These are phyloP conservation scores for Chondrosia reniformis DNA, from an alignment of 37 sponge, comb jelly and placozoan species.

Conservation along the genomic window DNA sequence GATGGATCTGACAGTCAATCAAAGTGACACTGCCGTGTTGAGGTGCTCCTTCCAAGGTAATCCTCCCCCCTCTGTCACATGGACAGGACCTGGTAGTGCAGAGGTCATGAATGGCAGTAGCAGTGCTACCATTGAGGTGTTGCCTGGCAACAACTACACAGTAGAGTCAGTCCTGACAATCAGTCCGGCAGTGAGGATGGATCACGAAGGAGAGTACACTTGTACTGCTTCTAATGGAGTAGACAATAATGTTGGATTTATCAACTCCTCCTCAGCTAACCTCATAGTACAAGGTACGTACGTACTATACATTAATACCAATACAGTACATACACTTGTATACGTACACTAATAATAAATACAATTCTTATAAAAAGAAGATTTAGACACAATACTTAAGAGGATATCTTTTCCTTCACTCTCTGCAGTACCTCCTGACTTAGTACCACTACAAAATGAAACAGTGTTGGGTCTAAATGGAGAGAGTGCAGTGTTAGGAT, in stretches of 20 bases:
- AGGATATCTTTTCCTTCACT: neutral
- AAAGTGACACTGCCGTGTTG: neutral
- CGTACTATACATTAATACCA: too few species aligned
- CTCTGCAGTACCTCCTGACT: slow-evolving; percentile 55
- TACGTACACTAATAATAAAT: too few species aligned
- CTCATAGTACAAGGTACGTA: slow-evolving; percentile 68
- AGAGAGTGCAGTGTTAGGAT: slow-evolving; percentile 14
- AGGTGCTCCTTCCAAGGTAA: neutral
- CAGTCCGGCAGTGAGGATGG: neutral
- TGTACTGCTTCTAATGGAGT: slow-evolving; percentile 45
- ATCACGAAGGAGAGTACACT: slow-evolving; percentile 42
- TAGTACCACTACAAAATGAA: slow-evolving; percentile 18
- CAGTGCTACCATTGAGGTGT: too few species aligned
- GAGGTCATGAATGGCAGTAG: neutral
- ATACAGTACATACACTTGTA: too few species aligned
- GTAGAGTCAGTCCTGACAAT: neutral
- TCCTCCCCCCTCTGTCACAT: neutral
- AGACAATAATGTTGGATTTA: neutral
- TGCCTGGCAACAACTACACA: slow-evolving; percentile 11
- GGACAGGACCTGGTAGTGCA: neutral
- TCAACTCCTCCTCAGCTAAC: slow-evolving; percentile 15
- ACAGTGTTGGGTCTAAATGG: slow-evolving; percentile 15
- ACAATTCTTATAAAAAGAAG: too few species aligned
- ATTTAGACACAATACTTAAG: too few species aligned
- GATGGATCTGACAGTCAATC: neutral